Evolutionary conservation across 2,797 vertebrate species (phyloP).

Genomic region (Lacerta bilineata): DNA sequence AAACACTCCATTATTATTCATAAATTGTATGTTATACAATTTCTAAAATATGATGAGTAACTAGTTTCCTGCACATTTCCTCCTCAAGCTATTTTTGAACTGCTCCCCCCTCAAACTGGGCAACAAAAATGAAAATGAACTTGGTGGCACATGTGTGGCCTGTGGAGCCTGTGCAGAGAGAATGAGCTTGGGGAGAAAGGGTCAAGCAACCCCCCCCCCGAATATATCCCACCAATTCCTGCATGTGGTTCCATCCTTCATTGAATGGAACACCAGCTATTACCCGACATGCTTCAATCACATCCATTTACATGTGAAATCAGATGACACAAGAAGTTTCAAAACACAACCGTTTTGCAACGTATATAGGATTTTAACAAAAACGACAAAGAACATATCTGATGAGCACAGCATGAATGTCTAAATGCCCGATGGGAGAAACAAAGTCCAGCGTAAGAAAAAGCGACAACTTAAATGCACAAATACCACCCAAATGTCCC

Average conservation of each 20-base stretch:
- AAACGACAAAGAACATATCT: neutral
- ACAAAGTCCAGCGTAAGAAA: neutral
- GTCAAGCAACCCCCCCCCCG: neutral
- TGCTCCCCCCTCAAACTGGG: neutral
- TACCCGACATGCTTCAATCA: neutral
- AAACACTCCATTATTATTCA: neutral
- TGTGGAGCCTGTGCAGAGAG: too few relatives aligned
- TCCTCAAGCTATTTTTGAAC: neutral
- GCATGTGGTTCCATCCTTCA: neutral
- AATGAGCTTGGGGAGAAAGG: neutral
- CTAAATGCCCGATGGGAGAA: neutral
- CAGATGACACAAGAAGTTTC: neutral
- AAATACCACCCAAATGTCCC: neutral
- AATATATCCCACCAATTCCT: neutral
- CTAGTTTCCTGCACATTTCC: neutral
- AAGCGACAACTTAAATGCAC: neutral
- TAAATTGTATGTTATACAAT: neutral
- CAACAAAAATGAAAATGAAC: neutral
- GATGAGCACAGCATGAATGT: neutral
- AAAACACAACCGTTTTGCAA: neutral
- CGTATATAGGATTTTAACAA: neutral
- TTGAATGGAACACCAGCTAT: neutral
- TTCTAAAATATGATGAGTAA: neutral
- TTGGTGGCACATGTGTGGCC: neutral
- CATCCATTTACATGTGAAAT: neutral